Conservation (phyloP, 2,888 invertebrate genomes). For the Leptopilina drosophilae region DNA sequence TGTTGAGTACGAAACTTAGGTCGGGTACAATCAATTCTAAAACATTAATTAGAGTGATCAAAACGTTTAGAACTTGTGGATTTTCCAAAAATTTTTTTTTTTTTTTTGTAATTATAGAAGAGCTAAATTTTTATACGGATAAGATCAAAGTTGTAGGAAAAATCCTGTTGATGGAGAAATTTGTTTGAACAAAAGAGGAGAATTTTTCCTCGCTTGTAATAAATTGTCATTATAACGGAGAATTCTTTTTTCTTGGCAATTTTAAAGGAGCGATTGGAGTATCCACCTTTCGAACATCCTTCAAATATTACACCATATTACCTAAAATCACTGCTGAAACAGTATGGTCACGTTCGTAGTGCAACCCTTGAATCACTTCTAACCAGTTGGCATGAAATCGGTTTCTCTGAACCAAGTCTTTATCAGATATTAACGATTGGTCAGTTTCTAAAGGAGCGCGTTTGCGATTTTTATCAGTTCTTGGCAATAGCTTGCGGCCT, state of each 20-base stretch:
- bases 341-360: conserved; percentile 78
- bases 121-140: no score
- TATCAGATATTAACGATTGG: conserved; percentile 69
- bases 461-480: conserved; percentile 68
- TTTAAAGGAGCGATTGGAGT: conserved; percentile 79
- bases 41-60: no score
- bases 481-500: conserved; percentile 71
- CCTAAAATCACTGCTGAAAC: conserved; percentile 85
- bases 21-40: no score
- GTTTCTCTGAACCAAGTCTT: conserved; percentile 63
- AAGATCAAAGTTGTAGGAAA: no score
- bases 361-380: conserved; percentile 61
- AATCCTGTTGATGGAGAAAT: not conserved
- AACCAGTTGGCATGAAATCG: conserved; percentile 67
- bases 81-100: no score
- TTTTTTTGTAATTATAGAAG: no score
- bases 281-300: conserved; percentile 83
- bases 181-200: not conserved
- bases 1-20: no score
- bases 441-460: conserved; percentile 56
- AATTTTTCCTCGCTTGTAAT: not conserved
- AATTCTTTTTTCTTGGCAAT: conserved; percentile 46
- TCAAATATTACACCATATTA: conserved; percentile 89
- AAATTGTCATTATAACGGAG: no score
- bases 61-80: no score